Evolutionary conservation across 2,888 invertebrate species (phyloP).

Genomic region (Hyposoter didymator): DNA sequence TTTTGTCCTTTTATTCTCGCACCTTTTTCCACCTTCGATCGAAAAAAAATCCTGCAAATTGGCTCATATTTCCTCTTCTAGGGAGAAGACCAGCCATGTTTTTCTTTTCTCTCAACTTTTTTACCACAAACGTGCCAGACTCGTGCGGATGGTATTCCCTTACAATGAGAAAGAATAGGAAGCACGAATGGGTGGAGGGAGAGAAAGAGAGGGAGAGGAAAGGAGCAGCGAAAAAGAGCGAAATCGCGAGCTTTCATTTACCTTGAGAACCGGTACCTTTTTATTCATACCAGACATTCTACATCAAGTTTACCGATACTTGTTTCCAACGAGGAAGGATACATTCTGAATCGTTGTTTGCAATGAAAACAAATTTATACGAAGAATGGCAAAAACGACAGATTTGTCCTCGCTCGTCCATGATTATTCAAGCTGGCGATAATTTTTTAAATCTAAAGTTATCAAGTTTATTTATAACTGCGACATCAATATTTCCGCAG

Average conservation of each 20-base stretch:
- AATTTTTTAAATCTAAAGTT: too few relatives aligned
- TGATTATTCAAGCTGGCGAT: too few relatives aligned
- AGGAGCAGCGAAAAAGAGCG: neutral
- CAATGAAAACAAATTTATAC: neutral
- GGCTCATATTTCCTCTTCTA: constrained; percentile 12
- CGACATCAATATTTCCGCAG: neutral
- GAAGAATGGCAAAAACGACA: neutral
- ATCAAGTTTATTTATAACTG: too few relatives aligned
- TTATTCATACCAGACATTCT: constrained; percentile 4
- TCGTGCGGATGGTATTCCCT: neutral
- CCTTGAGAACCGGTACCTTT: constrained; percentile 16
- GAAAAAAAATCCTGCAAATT: constrained; percentile 28
- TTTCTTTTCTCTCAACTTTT: neutral
- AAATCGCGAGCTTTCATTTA: constrained; percentile 10
- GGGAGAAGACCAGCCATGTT: neutral
- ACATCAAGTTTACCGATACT: neutral
- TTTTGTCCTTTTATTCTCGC: neutral
- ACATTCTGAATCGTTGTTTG: neutral
- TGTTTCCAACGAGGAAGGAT: neutral
- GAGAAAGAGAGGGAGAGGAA: neutral
- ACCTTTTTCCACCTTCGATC: neutral
- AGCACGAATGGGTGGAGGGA: neutral
- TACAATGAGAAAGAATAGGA: constrained; percentile 16
- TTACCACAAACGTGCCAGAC: neutral
- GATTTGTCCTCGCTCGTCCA: neutral